Conservation (phyloP, 2,888 invertebrate species). For the Lasioglossum calceatum region DNA sequence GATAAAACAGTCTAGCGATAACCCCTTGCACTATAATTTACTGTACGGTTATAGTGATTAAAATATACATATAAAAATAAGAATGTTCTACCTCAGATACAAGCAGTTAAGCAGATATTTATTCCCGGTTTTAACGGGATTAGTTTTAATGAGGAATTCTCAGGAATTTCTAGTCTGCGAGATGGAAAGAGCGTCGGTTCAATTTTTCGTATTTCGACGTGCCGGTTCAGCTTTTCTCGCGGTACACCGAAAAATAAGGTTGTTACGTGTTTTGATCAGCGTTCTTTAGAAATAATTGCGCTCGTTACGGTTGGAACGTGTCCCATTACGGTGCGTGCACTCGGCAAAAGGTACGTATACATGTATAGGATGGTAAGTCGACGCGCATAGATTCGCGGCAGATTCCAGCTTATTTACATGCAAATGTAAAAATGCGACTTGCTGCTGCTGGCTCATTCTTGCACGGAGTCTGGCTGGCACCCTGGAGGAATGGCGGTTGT, state of each 20-base stretch:
- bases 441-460: constrained; percentile 46
- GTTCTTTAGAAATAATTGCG: constrained; percentile 27
- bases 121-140: too few species aligned
- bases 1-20: too few species aligned
- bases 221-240: not conserved
- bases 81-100: too few species aligned
- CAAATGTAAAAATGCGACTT: constrained; percentile 75
- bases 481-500: not conserved
- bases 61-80: too few species aligned
- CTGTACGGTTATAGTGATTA: too few species aligned
- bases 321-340: not conserved
- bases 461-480: constrained; percentile 27
- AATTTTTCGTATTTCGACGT: not conserved
- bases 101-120: too few species aligned
- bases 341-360: not conserved
- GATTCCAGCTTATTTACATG: constrained; percentile 75
- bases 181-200: not conserved
- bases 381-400: constrained; percentile 42
- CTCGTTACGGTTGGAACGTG: constrained; percentile 13
- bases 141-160: not conserved
- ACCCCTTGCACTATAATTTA: too few species aligned
- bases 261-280: not conserved
- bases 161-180: not conserved
- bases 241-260: not conserved
- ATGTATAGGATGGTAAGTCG: not conserved